Evolutionary conservation across 2,113 vertebrate species (phyloP).

Genomic region (Cichladusa arquata): DNA sequence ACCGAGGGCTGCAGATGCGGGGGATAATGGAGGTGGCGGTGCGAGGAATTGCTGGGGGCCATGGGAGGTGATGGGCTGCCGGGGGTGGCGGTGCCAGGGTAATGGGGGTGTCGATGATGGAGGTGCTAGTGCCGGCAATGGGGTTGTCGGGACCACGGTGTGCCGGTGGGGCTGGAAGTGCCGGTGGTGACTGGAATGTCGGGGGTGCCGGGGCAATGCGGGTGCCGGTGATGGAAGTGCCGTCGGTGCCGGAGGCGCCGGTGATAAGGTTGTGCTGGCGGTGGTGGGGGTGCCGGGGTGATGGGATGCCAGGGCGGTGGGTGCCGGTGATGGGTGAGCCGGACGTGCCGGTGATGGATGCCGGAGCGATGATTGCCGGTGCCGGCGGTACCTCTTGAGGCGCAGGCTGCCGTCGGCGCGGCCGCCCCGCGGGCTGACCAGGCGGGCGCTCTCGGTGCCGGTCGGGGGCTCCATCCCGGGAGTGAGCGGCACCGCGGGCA

Average conservation of each 20-base stretch:
- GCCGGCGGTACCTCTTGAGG: conserved; percentile 68
- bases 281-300: background rate
- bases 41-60: background rate
- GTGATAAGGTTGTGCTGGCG: background rate
- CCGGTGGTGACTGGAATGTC: background rate
- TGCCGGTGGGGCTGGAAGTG: background rate
- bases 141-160: background rate
- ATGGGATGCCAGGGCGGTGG: background rate
- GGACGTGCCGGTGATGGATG: background rate
- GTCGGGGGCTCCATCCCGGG: background rate
- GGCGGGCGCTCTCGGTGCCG: conserved; percentile 48
- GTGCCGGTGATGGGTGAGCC: background rate
- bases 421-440: conserved; percentile 57
- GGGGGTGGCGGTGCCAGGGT: background rate
- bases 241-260: background rate
- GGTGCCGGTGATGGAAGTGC: background rate
- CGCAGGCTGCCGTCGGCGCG: conserved; percentile 75
- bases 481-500: background rate
- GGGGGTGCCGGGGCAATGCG: background rate
- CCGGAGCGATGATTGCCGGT: background rate
- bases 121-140: background rate
- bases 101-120: too few relatives aligned
- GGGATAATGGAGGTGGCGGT: background rate
- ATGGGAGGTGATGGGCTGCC: background rate
- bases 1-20: background rate